Base-by-base conservation (phyloP, 2,888 invertebrate genomes). In the Acanthosepion lycidas region DNA sequence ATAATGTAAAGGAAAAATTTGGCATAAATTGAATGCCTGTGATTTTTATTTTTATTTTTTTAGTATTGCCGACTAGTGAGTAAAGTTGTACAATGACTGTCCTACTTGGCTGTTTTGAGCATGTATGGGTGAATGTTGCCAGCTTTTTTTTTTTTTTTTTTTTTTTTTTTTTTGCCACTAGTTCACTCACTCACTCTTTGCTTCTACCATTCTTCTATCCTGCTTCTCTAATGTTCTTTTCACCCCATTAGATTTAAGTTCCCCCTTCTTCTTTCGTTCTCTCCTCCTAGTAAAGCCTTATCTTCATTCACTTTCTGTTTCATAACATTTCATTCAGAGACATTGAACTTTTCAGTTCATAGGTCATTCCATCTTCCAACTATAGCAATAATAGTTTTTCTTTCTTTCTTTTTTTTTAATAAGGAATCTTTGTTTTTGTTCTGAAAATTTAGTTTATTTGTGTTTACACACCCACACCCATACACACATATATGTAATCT, bases 91-190 rank as follows among this genome's bases (percentile, higher is more conserved):
- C 93, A 93, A 93, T 93, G 93, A 53, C 93, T 93, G 93, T 93
- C 93, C 93, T 93, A 51, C 93, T 93, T 93, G 93, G 93, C 93
- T 93, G 93, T 93, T 93, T 93, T 93, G 93, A 93, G 93, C 93
- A 93, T 93, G 93, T n/a, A 93, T 93, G 93, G 51, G 49, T 53
- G 49, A 93, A 53, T 49, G 53, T 78, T 33, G 78, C 78, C 78
- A 33, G 78, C 78, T 78, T 78, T 78, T n/a, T 8, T 26, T 26
- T 64, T 26, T 78, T 78, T n/a, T 59, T 20, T 64, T 64, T 78
- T 6, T 28, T 78, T 78, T 78, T 78, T 9, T n/a, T 78, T 78
- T 78, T n/a, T 78, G 78, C 33, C 15, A 5, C 8, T 78, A 78
- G 78, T n/a, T 78, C n/a, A 78, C 78, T 78, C 6, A 78, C 78